Percentiles rank a stretch among this genome's conserved stretches.
Conservation (phyloP, 2,888 invertebrate species). For the Conops quadrifasciatus region DNA sequence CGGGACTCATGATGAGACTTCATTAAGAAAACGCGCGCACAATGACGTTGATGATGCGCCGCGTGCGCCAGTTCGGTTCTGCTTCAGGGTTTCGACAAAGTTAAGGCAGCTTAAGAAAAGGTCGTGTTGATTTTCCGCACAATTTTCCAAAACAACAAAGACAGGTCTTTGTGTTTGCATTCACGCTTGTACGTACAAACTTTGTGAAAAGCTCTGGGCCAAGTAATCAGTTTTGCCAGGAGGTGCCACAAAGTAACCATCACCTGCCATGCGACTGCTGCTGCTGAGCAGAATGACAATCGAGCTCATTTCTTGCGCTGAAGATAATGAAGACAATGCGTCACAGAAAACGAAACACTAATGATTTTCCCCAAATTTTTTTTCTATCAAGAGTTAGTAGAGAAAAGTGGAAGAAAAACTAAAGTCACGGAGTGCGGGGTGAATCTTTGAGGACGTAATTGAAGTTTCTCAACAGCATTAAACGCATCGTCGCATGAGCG, state of each 20-base stretch:
- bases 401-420: too few species aligned
- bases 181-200: not conserved
- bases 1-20: not conserved
- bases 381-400: too few species aligned
- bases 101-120: conserved; percentile 34
- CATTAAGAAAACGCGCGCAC: not conserved
- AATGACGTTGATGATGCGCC: conserved; percentile 20
- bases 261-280: too few species aligned
- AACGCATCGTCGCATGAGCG: not conserved
- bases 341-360: not conserved
- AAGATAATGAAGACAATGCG: too few species aligned
- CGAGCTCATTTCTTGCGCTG: too few species aligned
- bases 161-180: not conserved
- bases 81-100: conserved; percentile 31
- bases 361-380: not conserved
- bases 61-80: conserved; percentile 30
- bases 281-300: too few species aligned
- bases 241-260: not conserved
- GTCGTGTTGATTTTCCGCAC: conserved; percentile 23
- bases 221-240: not conserved
- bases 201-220: not conserved
- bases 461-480: conserved; percentile 18
- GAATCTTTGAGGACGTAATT: conserved; percentile 27
- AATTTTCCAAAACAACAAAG: not conserved
- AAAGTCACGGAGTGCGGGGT: too few species aligned